Evolutionary conservation across 2,113 vertebrate genomes (phyloP), one percentile per base, ranked within the genome.

Genomic region (Lophochroa leadbeateri): DNA sequence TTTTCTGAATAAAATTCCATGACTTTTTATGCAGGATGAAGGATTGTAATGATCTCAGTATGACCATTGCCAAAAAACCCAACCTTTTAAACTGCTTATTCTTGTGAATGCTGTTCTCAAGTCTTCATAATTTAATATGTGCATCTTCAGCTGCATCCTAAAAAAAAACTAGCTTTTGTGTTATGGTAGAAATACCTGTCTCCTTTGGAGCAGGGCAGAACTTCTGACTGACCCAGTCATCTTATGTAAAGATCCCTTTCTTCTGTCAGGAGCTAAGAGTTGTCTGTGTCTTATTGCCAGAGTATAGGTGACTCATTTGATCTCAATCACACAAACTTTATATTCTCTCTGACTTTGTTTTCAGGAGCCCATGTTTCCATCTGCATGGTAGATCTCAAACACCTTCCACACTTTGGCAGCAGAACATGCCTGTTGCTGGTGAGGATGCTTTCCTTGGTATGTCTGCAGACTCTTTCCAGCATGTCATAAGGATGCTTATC

Each of bases 1-100:
- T 78, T 91, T 78, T 91, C 81, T 61, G 65, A 95, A 89, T 96
- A 96, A 95, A 95, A 91, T 13, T 78, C 27, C 35, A 91, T 94
- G 76, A 20, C 60, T 69, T 88, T 93, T 94, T 75, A 47, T 71
- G 83, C 47, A 37, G 47, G 43, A 31, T 83, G 64, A 50, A 90
- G 3, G 1, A 50, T 58, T 52, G 13, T 67, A 78, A 84, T 80
- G 27, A 68, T 81, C 39, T 88, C 17, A 24, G 37, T 70, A 83
- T 39, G 43, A 71, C 33, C 13, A 7, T 14, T 6, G 2, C 49
- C 2, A 53, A 71, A 91, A 82, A 27, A 7, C 1, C 0, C 20
- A 10, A 35, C 2, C 11, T 77, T 47, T 49, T 11, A 70, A 37
- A 44, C 17, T 86, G 23, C 55, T 86, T 71, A 23, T 55, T 88